A percentile compares a stretch with the other conserved stretches of the same genome.
These are phyloP conservation scores for Reticulitermes speratus DNA, from an alignment of 1,140 invertebrate genomes.

Conservation along the genomic window DNA sequence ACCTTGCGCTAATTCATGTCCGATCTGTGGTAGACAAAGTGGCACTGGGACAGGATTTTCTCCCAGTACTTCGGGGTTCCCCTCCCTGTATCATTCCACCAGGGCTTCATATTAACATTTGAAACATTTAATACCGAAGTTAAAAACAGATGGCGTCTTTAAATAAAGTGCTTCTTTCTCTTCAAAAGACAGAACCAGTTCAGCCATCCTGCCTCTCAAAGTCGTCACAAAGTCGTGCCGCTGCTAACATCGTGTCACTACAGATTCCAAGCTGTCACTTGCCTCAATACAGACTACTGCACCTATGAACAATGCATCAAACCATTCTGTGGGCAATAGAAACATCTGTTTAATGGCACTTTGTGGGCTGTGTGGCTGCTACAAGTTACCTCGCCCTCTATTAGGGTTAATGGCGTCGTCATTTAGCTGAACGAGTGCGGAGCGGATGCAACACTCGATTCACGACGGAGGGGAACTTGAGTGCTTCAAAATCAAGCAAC, in stretches of 20 bases:
- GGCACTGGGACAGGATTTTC: no score
- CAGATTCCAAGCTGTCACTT: neutral
- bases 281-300: neutral
- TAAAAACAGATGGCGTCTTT: no score
- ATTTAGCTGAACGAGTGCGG: neutral
- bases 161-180: no score
- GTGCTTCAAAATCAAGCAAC: neutral
- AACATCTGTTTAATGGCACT: conserved; percentile 15
- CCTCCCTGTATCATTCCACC: no score
- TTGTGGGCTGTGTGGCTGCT: neutral
- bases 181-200: no score
- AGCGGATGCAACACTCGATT: neutral
- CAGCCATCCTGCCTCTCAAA: no score
- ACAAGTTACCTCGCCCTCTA: neutral
- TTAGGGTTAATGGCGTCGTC: neutral
- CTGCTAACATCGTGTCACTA: neutral
- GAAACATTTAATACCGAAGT: no score
- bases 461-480: neutral
- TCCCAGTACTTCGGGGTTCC: no score
- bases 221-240: no score
- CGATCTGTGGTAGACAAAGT: no score
- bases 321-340: neutral
- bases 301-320: neutral
- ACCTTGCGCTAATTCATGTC: no score
- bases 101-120: no score